These are phyloP conservation scores for Porites lobata DNA, from an alignment of 92 coral and sea anemone species.

Conservation along the genomic window DNA sequence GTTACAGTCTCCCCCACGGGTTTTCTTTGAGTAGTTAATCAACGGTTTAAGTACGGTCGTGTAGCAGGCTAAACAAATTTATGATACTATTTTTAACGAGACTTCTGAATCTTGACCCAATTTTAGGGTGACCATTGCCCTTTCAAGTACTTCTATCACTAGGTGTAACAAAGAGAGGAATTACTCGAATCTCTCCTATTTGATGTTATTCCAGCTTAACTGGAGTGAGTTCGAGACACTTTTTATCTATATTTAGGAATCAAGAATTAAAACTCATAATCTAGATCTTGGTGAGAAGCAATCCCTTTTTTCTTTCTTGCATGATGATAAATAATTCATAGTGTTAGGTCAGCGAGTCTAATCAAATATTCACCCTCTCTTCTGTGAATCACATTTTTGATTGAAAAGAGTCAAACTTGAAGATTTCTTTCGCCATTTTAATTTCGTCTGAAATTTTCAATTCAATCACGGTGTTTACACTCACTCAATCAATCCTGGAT, in stretches of 20 bases:
- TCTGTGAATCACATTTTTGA: background rate
- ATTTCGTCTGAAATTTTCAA: background rate
- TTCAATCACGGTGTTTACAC: background rate
- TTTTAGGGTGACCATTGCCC: slow-evolving; percentile 45
- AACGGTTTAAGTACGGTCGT: background rate
- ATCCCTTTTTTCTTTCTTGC: background rate
- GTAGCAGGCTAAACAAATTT: background rate
- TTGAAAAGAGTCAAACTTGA: background rate
- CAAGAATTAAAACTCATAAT: too few relatives aligned
- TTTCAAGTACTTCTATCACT: slow-evolving; percentile 21
- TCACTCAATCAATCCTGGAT: background rate
- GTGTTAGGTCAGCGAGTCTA: slow-evolving; percentile 42
- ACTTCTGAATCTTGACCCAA: slow-evolving; percentile 25
- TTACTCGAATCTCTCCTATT: background rate
- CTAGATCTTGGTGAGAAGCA: background rate
- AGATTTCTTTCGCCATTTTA: background rate
- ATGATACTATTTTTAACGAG: background rate
- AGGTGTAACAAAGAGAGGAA: background rate
- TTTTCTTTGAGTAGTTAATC: background rate
- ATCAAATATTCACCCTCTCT: background rate
- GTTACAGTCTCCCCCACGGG: background rate
- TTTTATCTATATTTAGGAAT: too few relatives aligned
- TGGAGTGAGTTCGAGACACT: background rate
- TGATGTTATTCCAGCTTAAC: background rate
- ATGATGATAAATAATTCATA: slow-evolving; percentile 13